Evolutionary conservation across 1,140 invertebrate species (phyloP), one percentile per base, ranked within the genome.

Genomic region (Aphaenogaster ashmeadi): DNA sequence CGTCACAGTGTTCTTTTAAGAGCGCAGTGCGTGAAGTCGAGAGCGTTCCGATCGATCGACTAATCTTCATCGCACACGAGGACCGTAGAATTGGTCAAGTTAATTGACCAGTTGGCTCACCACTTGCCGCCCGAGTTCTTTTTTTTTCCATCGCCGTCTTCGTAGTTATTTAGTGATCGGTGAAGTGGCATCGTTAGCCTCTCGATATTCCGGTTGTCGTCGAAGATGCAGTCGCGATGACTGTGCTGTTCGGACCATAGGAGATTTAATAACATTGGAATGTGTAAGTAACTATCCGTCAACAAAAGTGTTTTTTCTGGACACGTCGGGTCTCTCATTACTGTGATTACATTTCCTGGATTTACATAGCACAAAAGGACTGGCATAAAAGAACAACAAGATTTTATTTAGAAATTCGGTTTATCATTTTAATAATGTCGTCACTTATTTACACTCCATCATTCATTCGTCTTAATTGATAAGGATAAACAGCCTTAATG

Each of bases 21-120:
- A 54, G n/a, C 75, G 78, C 58, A 74, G 27, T 47, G 75, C 54
- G 27, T 56, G 69, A 88, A 88, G 80, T 80, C 47, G 11, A 60
- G 27, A 88, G 15, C 50, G 58, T 44, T 44, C 36, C 27, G 44
- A 58, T 77, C 33, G 62, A 75, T 41, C 78, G 50, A 90, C 60
- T 60, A 78, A 89, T 87, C 56, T 74, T 72, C 74, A 75, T 89
- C 41, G 50, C 50, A 72, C 13, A 21, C 58, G 58, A 38, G 47
- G 69, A 64, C 13, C 41, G 7, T 54, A 62, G 50, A 84, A 47
- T 47, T 52, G 80, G 3, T 36, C 56, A 21, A 74, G 21, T 88
- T 87, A 90, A 90, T 88, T 88, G 62, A 56, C 74, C 11, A 38
- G 54, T 86, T 66, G 62, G 38, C 47, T 18, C 36, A 67, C 27